Evolutionary conservation across 2,113 vertebrate species (phyloP).

Genomic region (Oreochromis aureus): DNA sequence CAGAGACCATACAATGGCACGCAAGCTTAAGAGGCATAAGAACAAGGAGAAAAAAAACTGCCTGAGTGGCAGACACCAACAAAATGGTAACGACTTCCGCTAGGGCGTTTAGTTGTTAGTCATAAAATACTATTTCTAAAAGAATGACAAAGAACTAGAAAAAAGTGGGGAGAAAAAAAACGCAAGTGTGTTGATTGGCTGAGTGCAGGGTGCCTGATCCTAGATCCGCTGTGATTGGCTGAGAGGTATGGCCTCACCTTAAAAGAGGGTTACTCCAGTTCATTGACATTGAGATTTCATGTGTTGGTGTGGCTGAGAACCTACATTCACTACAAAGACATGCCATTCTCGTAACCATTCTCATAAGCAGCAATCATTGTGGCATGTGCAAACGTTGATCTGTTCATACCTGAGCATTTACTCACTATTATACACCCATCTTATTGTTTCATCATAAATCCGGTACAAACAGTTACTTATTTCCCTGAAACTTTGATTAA

Average conservation of each 20-base stretch:
- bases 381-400: not conserved
- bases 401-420: slow-evolving; percentile 4
- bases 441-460: not conserved
- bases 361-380: not conserved
- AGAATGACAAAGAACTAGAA: slow-evolving; percentile 22
- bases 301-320: slow-evolving; percentile 7
- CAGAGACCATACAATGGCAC: slow-evolving; percentile 53
- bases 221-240: slow-evolving; percentile 56
- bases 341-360: not conserved
- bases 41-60: not conserved
- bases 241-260: slow-evolving; percentile 70
- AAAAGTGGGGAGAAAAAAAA: not conserved
- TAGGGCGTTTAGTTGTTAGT: slow-evolving; percentile 41
- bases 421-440: not conserved
- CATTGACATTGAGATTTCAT: slow-evolving; percentile 47
- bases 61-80: not conserved
- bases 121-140: slow-evolving; percentile 48
- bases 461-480: not conserved
- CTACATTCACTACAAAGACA: not conserved
- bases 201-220: slow-evolving; percentile 65
- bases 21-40: slow-evolving; percentile 17
- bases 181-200: slow-evolving; percentile 65
- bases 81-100: slow-evolving; percentile 32
- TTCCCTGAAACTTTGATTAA: not conserved
- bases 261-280: slow-evolving; percentile 68